phyloP scores from a whole-genome alignment of 2,113 vertebrate genomes.

The Zosterops lateralis region DNA sequence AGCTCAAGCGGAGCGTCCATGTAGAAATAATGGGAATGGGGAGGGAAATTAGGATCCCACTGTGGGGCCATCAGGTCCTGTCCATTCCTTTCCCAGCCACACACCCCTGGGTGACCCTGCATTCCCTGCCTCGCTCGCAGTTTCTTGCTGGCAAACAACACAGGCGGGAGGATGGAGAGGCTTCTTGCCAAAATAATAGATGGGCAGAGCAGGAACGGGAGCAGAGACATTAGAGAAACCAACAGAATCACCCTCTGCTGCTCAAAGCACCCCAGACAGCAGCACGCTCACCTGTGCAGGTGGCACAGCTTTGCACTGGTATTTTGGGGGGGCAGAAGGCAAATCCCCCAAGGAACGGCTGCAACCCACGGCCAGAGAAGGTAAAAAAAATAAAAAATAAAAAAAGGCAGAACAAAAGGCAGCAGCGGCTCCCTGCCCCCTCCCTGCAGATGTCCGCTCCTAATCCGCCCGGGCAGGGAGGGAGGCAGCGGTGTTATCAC shows the following conservation, averaged over 20 bases:
- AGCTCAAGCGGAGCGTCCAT: background rate
- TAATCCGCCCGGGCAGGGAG: background rate
- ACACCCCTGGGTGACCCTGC: background rate
- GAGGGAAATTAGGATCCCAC: background rate
- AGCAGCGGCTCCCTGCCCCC: background rate
- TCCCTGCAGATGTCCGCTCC: background rate
- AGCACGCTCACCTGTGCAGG: background rate
- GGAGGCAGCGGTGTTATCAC: background rate
- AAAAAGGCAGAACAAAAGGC: background rate
- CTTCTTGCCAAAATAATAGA: background rate
- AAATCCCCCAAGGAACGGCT: background rate
- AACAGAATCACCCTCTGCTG: background rate
- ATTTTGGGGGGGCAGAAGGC: background rate
- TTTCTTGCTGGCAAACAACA: background rate
- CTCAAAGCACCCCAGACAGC: background rate
- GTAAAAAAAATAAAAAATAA: background rate
- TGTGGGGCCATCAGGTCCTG: background rate
- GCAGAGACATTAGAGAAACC: background rate
- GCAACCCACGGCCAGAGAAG: rapidly evolving
- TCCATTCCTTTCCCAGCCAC: background rate
- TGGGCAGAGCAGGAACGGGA: background rate
- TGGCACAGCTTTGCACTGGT: background rate
- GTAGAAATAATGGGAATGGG: background rate
- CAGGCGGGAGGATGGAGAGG: background rate
- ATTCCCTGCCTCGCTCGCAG: background rate